A percentile compares a stretch with the other conserved stretches of the same genome.
These are phyloP conservation scores for Drosophila macrospina DNA, from an alignment of 2,888 invertebrate genomes.

Conservation along the genomic window DNA sequence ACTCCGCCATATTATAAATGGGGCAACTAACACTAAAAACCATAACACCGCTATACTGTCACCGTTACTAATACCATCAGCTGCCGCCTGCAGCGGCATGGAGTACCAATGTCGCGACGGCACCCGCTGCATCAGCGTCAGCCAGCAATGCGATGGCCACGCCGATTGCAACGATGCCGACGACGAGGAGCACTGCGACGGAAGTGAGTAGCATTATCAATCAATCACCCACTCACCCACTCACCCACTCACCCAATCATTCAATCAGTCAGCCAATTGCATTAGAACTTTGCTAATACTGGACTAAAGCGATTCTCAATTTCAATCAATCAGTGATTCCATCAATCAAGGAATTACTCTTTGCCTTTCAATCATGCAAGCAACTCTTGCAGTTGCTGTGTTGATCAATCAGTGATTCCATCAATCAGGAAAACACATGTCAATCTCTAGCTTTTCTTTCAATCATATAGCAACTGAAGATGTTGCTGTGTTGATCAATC, in stretches of 20 bases:
- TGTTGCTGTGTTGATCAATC: no score
- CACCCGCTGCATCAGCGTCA: conserved; percentile 81
- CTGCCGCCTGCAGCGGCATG: conserved; percentile 82
- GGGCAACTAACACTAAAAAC: conserved; percentile 43
- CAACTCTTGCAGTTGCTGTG: no score
- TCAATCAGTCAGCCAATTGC: not conserved
- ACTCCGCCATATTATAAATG: conserved; percentile 16
- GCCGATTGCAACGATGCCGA: conserved; percentile 83
- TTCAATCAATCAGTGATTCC: no score
- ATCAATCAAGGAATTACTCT: no score
- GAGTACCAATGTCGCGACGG: conserved; percentile 84
- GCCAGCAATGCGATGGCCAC: conserved; percentile 83
- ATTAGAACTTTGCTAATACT: not conserved
- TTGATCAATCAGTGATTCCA: no score
- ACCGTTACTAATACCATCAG: conserved; percentile 68
- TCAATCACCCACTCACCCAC: conserved; percentile 5
- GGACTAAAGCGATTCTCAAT: not conserved
- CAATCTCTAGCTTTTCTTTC: no score
- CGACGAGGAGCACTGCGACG: conserved; percentile 84
- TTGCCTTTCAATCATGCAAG: no score
- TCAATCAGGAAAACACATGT: no score
- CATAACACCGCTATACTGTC: conserved; percentile 26
- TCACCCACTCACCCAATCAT: conserved; percentile 20
- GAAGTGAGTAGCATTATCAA: conserved; percentile 81
- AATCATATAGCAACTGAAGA: no score